Base-by-base conservation (phyloP, 2,888 invertebrate genomes). In the Anthophora plumipes region DNA sequence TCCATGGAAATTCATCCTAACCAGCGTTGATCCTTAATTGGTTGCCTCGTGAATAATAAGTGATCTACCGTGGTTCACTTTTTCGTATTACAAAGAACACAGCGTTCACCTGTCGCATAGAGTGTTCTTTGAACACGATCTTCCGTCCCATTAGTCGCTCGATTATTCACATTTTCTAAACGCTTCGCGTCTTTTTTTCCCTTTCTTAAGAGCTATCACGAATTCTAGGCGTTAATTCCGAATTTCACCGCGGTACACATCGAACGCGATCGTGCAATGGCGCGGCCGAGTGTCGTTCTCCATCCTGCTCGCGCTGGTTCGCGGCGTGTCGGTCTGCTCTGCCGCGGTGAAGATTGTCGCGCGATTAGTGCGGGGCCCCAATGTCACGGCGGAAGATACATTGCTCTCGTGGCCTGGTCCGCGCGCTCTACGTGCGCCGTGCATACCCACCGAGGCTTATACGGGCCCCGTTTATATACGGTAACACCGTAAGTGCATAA, bases 401-500 rank as follows among this genome's bases (percentile, higher is more conserved):
- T 93, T 91, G 92, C 93, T 90, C 90, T 91, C 90, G 91, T 88
- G 90, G 86, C 83, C 84, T 72, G 88, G 88, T 85, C 89, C 88
- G 85, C 87, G 86, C 87, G 87, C 86, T 89, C 88, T 87, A 86
- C 73, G 71, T 80, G 84, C 78, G 57, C 78, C 60, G 69, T 70
- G 82, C 79, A 71, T 80, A 80, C 73, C 70, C 76, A 59, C 39
- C 46, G 60, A 41, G 79, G 80, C 84, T 88, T 89, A 88, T 89
- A 90, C 85, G 88, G 87, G 85, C 80, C 86, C 85, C 86, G 89
- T 89, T 89, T 91, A 91, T 91, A 92, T 87, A 89, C 90, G 89
- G 91, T 92, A 93, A 93, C 92, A 91, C 92, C 91, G 92, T 93
- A 92, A 93, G 92, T 93, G 93, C 92, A 91, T 92, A 92, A 93